Conservation (phyloP, 2,888 invertebrate species). For the Callimorpha dominula region DNA sequence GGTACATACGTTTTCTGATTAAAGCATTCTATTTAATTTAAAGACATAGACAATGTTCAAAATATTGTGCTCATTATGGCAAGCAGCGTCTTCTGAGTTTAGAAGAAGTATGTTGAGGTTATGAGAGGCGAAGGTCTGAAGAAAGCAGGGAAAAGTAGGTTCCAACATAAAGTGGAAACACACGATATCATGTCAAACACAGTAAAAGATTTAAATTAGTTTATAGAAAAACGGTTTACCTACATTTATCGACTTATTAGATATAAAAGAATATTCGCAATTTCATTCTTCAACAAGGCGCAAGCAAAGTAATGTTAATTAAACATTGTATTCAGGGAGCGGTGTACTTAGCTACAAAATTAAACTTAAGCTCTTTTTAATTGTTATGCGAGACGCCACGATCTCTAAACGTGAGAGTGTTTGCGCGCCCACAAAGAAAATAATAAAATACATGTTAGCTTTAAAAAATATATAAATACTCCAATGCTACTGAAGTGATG, state of each 20-base stretch:
- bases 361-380: background rate
- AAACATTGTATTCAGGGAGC: background rate
- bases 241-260: background rate
- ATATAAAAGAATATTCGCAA: no score
- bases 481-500: constrained; percentile 51
- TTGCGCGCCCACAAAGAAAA: no score
- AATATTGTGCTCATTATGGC: no score
- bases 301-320: background rate
- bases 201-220: background rate
- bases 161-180: background rate
- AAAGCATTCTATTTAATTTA: no score
- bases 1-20: no score
- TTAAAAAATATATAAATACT: background rate
- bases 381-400: background rate
- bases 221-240: background rate
- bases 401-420: background rate
- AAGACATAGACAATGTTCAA: no score
- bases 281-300: background rate
- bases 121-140: no score
- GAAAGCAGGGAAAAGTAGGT: background rate
- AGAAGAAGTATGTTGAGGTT: no score
- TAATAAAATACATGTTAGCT: background rate
- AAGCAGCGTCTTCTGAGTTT: no score
- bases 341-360: background rate
- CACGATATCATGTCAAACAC: background rate